Evolutionary conservation across 1,140 invertebrate genomes (phyloP).

Genomic region (Eupeodes corollae): DNA sequence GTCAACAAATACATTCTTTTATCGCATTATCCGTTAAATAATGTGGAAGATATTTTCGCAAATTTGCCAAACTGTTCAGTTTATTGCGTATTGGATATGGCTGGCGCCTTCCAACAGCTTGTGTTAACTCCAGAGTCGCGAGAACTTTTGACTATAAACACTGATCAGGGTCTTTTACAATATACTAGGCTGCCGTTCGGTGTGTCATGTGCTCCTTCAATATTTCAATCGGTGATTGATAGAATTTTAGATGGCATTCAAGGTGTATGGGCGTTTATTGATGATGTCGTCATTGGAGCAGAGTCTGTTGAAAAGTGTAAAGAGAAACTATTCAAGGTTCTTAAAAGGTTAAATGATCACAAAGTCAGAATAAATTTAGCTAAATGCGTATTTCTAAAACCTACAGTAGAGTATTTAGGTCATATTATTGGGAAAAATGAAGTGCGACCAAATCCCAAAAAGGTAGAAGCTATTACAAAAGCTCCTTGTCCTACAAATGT

Average conservation of each 20-base stretch:
- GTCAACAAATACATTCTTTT: background rate
- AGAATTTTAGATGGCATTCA: slow-evolving; percentile 9
- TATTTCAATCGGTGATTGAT: slow-evolving; percentile 25
- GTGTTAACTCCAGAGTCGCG: slow-evolving; percentile 17
- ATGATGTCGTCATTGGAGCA: slow-evolving; percentile 10
- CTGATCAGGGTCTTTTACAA: slow-evolving; percentile 23
- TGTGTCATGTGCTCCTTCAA: slow-evolving; percentile 22
- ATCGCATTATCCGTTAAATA: slow-evolving; percentile 10
- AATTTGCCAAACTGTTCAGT: slow-evolving; percentile 13
- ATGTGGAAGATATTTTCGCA: slow-evolving; percentile 13
- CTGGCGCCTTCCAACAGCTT: slow-evolving; percentile 24
- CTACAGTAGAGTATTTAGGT: slow-evolving; percentile 23
- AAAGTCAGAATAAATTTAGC: slow-evolving; percentile 5
- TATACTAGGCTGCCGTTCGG: slow-evolving; percentile 26
- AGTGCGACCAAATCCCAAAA: slow-evolving; percentile 23
- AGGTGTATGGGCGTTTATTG: slow-evolving; percentile 9
- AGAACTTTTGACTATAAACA: slow-evolving; percentile 23
- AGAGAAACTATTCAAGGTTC: too few relatives aligned
- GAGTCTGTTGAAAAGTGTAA: too few relatives aligned
- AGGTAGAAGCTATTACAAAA: slow-evolving; percentile 33
- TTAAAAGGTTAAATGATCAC: too few relatives aligned
- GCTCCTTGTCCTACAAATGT: slow-evolving; percentile 22
- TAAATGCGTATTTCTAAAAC: slow-evolving; percentile 14
- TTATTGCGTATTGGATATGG: slow-evolving; percentile 4
- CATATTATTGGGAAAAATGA: slow-evolving; percentile 25